A percentile compares a stretch with the other conserved stretches of the same genome.
These are phyloP conservation scores for Drosophila meridiana DNA, from an alignment of 2,888 invertebrate species.

Conservation along the genomic window DNA sequence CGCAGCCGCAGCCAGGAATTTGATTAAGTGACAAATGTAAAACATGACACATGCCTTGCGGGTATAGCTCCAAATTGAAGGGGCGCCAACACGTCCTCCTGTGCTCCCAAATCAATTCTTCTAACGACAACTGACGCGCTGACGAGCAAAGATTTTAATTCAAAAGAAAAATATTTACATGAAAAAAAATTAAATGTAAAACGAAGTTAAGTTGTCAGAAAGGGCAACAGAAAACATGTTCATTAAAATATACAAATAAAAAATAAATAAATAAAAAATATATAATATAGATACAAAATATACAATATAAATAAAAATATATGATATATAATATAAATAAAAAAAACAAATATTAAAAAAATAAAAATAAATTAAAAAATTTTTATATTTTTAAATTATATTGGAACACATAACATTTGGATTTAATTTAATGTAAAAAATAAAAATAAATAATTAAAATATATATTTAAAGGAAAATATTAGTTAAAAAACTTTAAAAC, in stretches of 20 bases:
- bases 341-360: too few relatives aligned
- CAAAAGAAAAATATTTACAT: not conserved
- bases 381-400: too few relatives aligned
- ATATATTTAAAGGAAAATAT: not conserved
- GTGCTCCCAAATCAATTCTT: not conserved
- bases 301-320: too few relatives aligned
- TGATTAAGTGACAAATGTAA: conserved; percentile 62
- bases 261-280: too few relatives aligned
- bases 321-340: too few relatives aligned
- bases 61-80: conserved; percentile 31
- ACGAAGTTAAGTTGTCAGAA: too few relatives aligned
- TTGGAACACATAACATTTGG: too few relatives aligned
- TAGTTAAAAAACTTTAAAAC: not conserved
- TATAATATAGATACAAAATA: too few relatives aligned
- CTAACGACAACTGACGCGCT: not conserved
- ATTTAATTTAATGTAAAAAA: too few relatives aligned
- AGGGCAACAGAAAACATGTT: too few relatives aligned
- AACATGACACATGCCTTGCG: conserved; percentile 55
- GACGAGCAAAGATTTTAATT: not conserved
- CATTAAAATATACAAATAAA: too few relatives aligned
- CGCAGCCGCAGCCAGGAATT: conserved; percentile 43
- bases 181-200: not conserved
- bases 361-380: too few relatives aligned
- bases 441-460: not conserved
- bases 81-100: not conserved